phyloP scores from a whole-genome alignment of 64 coral and sea anemone species.

The Platygyra sinensis region DNA sequence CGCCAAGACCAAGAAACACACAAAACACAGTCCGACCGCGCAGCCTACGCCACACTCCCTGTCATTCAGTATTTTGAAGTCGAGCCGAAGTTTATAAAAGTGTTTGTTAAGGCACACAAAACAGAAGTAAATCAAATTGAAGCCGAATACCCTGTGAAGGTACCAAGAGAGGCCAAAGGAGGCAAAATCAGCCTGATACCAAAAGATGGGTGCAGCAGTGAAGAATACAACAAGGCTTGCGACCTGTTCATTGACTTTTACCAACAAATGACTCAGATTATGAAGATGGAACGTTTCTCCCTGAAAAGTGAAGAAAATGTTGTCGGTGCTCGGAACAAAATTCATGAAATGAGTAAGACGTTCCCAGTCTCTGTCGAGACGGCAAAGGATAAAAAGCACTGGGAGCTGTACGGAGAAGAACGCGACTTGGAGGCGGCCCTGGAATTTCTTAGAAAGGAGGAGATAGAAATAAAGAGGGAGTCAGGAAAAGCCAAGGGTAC shows the following conservation, averaged over 20 bases:
- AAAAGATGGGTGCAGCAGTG: background rate
- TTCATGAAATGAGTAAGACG: background rate
- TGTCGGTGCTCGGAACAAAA: background rate
- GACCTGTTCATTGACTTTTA: constrained; percentile 9
- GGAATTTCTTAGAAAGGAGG: background rate
- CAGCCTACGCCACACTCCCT: background rate
- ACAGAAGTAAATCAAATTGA: constrained; percentile 10
- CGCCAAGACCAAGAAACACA: background rate
- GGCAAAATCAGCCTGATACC: background rate
- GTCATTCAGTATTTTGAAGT: background rate
- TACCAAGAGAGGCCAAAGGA: constrained; percentile 7
- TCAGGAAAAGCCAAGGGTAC: background rate
- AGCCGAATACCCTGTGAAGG: background rate
- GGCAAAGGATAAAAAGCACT: constrained; percentile 7
- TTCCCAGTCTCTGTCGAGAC: constrained; percentile 9
- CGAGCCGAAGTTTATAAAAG: constrained; percentile 3
- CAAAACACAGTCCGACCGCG: background rate
- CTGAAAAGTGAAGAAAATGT: background rate
- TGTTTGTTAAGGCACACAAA: constrained; percentile 20
- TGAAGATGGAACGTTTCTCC: constrained; percentile 27
- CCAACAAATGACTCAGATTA: background rate
- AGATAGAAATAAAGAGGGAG: constrained; percentile 1
- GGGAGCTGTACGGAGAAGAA: constrained; percentile 32
- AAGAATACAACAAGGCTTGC: background rate
- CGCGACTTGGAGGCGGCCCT: background rate